phyloP scores from a whole-genome alignment of 1,140 invertebrate species.

The Trypoxylus dichotomus region DNA sequence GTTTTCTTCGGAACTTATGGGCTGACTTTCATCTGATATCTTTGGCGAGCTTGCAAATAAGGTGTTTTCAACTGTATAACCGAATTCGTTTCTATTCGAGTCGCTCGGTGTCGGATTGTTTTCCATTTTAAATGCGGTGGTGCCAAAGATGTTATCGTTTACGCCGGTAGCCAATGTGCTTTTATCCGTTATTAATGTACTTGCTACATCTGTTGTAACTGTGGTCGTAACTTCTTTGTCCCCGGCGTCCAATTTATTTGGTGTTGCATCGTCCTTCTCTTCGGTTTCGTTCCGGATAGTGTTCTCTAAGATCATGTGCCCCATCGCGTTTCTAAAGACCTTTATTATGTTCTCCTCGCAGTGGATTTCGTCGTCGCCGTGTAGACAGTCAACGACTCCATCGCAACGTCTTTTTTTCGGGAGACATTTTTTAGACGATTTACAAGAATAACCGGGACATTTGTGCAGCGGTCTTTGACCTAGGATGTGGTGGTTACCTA shows the following conservation, averaged over 20 bases:
- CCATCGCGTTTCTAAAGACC: conserved; percentile 39
- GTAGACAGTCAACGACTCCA: conserved; percentile 70
- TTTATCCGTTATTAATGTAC: conserved; percentile 18
- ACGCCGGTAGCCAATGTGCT: not conserved
- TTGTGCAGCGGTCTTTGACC: conserved; percentile 58
- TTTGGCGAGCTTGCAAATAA: conserved; percentile 8
- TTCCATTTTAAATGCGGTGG: conserved; percentile 27
- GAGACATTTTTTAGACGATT: conserved; percentile 67
- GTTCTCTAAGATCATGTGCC: conserved; percentile 32
- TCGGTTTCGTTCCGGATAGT: conserved; percentile 4
- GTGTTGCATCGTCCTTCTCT: not conserved
- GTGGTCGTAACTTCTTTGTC: not conserved
- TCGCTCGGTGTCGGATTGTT: not conserved
- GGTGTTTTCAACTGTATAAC: conserved; percentile 1
- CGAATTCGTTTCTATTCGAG: conserved; percentile 6
- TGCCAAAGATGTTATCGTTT: conserved; percentile 1
- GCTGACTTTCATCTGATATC: conserved; percentile 16
- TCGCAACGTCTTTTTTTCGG: conserved; percentile 67
- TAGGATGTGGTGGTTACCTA: not conserved
- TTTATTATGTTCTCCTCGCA: conserved; percentile 55
- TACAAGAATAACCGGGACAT: conserved; percentile 72
- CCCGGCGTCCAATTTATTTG: not conserved
- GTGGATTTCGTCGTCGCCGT: conserved; percentile 74
- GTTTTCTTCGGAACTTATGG: not conserved
- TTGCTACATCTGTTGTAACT: not conserved